phyloP scores from a whole-genome alignment of 30 jellyfish, hydroid and myxozoan species.

The Sanderia malayensis region DNA sequence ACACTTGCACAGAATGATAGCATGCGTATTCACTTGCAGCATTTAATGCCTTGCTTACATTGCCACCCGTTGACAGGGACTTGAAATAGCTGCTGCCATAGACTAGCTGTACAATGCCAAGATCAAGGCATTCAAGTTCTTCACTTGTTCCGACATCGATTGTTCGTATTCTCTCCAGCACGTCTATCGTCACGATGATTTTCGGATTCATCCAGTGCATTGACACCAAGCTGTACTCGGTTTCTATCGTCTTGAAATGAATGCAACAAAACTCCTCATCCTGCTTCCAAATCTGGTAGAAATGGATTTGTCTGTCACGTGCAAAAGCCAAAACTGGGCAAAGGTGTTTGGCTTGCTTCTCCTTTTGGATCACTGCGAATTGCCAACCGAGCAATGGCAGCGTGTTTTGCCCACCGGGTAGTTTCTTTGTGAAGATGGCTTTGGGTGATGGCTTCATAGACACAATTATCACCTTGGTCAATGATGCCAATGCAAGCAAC shows the following conservation, averaged over 20 bases:
- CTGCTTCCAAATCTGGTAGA: conserved; percentile 65
- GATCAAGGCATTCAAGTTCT: conserved; percentile 96
- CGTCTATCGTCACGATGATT: conserved; percentile 76
- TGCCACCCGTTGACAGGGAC: conserved; percentile 97
- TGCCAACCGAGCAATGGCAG: conserved; percentile 94
- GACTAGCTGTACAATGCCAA: conserved; percentile 85
- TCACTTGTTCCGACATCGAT: conserved; percentile 79
- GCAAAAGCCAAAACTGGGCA: conserved; percentile 97
- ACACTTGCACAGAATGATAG: conserved; percentile 93
- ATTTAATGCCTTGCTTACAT: conserved; percentile 90
- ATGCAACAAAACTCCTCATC: conserved; percentile 62
- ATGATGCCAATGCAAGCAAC: conserved; percentile 96
- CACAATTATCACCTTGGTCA: conserved; percentile 86
- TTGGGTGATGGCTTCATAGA: conserved; percentile 90
- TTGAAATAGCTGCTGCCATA: conserved; percentile 97
- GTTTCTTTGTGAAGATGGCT: conserved; percentile 76
- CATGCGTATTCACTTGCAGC: conserved; percentile 98
- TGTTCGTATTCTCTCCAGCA: conserved; percentile 79
- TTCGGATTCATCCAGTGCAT: conserved; percentile 94
- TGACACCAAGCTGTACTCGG: conserved; percentile 64
- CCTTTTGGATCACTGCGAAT: conserved; percentile 78
- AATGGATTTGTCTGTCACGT: conserved; percentile 72
- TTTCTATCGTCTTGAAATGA: conserved; percentile 64
- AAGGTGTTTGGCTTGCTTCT: conserved; percentile 51
- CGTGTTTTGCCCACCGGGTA: conserved; percentile 74